Base-by-base conservation (phyloP, 2,113 vertebrate species). In the human (Homo sapiens) region DNA sequence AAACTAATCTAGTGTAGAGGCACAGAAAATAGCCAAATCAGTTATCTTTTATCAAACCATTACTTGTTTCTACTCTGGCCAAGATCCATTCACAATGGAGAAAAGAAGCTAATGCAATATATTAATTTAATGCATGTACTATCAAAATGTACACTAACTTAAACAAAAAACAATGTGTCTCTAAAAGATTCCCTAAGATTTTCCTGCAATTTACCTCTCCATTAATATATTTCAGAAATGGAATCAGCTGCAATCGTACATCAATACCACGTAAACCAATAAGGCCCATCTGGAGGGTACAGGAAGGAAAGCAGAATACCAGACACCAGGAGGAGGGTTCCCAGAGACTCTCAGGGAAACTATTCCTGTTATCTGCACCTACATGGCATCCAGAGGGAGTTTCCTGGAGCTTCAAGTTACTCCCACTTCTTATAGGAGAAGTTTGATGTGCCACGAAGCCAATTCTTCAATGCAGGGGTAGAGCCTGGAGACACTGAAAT, bases 341-440 rank as follows among this genome's bases (percentile, higher is more conserved):
- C 0, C 3, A 3, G 8, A 70, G 38, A 32, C 14, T 43, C 55
- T 61, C 64, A 22, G 32, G 45, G 52, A 59, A 57, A 4, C 3
- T 3, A 20, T 22, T n/a, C 0, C 20, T 32, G 3, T 52, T 50
- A 3, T 35, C 66, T 70, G 0, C 1, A n/a, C 11, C 40, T 20
- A 22, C 32, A 4, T 0, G 13, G 20, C 0, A 5, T 23, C 50
- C 48, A 20, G 3, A 30, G 2, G 23, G n/a, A 82, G 13, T 23
- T 61, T 94, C 61, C 80, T 9, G 5, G 38, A 61, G 23, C 11
- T 38, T 57, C 68, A 17, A 27, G 12, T 16, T 9, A 38, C 52
- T 61, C 45, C 59, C 35, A 35, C 25, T 64, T 93, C 40, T 16
- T 18, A 30, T 22, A 70, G 32, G 32, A 25, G 52, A 30, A 45